Base-by-base conservation (phyloP, 2,113 vertebrate species). In the Syngnathus typhle region DNA sequence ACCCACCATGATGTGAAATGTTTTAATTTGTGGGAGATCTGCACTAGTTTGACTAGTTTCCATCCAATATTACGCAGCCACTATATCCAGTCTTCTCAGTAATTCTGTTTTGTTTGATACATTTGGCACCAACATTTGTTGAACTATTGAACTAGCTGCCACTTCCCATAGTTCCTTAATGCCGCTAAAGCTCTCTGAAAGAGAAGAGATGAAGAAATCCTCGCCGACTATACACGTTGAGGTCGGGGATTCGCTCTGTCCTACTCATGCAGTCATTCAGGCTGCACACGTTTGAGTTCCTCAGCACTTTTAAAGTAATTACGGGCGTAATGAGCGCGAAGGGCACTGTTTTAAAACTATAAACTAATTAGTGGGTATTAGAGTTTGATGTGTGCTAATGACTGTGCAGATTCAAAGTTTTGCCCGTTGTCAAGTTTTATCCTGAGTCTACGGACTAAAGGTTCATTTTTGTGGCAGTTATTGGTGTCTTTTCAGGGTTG, bases 311-410 rank as follows among this genome's bases (percentile, higher is more conserved):
- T 76, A 80, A 85, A 72, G 82, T 88, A 83, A 89, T 89, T 87
- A 88, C 70, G 55, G 74, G 59, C 72, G 75, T 87, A 88, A 88
- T 84, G 82, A 88, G 84, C 77, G 77, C 84, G 84, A 84, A 70
- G 84, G 77, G 80, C 67, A 76, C 63, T 75, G 82, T 76, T 76
- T 83, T 77, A 83, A 51, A 47, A 27, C 80, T 67, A 54, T 69
- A 44, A 44, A 62, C 84, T 85, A 82, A 87, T 89, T 85, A 84
- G 82, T 81, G 83, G 76, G 74, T 79, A 65, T 83, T 87, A 67
- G 56, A 54, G 54, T 72, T 65, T 68, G 60, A 84, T 75, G 75
- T 71, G 67, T 78, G 72, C 72, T 88, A 88, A 85, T 87, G 84
- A 84, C 36, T 73, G 71, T 85, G 83, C 82, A 82, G 82, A 83